These are phyloP conservation scores for Pelobates fuscus DNA, from an alignment of 2,113 vertebrate genomes.

Conservation along the genomic window DNA sequence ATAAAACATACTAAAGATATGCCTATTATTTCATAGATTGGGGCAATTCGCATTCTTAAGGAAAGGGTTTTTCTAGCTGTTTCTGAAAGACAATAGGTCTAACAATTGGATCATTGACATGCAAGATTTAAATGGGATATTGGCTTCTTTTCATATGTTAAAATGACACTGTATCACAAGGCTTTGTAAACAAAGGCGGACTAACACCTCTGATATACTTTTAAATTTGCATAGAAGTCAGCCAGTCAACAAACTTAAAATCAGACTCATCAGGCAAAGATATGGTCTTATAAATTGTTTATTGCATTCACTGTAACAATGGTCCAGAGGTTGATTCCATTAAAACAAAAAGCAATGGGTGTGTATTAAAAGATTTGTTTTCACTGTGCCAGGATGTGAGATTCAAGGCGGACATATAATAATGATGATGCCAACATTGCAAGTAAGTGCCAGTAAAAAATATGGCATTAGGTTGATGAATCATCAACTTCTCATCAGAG, in stretches of 20 bases:
- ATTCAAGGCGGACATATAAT: neutral
- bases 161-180: neutral
- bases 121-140: neutral
- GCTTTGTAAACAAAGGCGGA: neutral
- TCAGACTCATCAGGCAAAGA: too few relatives aligned
- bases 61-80: slow-evolving; percentile 4
- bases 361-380: neutral
- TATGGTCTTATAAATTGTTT: too few relatives aligned
- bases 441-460: slow-evolving; percentile 10
- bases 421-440: slow-evolving; percentile 27
- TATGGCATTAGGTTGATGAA: slow-evolving; percentile 5
- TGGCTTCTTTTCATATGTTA: slow-evolving; percentile 23
- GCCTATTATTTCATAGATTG: neutral
- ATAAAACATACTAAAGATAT: too few relatives aligned
- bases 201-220: neutral
- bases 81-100: slow-evolving; percentile 16
- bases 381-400: neutral
- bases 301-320: too few relatives aligned
- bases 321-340: too few relatives aligned
- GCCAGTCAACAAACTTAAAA: too few relatives aligned
- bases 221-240: neutral
- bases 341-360: neutral
- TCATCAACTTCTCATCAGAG: slow-evolving; percentile 2
- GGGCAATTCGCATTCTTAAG: slow-evolving; percentile 1
- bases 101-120: slow-evolving; percentile 6